phyloP scores from a whole-genome alignment of 2,797 vertebrate species.

The Pseudotriccus pelzelni region DNA sequence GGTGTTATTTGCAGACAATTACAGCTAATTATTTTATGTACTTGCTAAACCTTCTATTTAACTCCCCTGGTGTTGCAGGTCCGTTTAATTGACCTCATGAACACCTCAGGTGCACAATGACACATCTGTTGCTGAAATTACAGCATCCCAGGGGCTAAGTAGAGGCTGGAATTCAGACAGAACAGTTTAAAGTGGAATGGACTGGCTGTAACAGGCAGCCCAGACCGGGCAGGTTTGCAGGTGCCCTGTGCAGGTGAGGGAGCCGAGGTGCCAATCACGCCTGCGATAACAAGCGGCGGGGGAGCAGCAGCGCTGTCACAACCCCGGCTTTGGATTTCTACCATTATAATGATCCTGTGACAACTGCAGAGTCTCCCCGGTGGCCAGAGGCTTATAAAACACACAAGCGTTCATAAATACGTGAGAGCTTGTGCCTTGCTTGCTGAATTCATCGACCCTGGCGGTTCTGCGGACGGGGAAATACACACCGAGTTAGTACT shows the following conservation, averaged over 20 bases:
- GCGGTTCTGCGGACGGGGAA: accelerated
- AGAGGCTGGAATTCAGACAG: background rate
- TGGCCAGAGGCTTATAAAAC: background rate
- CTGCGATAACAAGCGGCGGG: accelerated
- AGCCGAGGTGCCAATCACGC: accelerated
- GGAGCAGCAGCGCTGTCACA: background rate
- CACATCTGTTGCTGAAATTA: background rate
- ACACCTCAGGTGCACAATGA: background rate
- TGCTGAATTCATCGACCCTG: background rate
- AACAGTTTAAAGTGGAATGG: background rate
- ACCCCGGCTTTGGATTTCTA: background rate
- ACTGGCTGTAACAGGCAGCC: background rate
- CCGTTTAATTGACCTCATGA: background rate
- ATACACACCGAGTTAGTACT: background rate
- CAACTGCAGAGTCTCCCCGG: background rate
- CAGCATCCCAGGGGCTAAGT: background rate
- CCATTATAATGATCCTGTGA: background rate
- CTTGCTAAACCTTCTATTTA: background rate
- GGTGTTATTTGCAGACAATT: background rate
- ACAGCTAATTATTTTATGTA: background rate
- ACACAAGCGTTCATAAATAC: background rate
- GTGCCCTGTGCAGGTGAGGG: background rate
- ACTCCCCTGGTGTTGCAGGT: background rate
- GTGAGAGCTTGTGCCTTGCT: background rate
- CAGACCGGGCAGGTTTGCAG: accelerated